Evolutionary conservation across 1,140 invertebrate genomes (phyloP), one percentile per base, ranked within the genome.

Genomic region (Saccostrea echinata): DNA sequence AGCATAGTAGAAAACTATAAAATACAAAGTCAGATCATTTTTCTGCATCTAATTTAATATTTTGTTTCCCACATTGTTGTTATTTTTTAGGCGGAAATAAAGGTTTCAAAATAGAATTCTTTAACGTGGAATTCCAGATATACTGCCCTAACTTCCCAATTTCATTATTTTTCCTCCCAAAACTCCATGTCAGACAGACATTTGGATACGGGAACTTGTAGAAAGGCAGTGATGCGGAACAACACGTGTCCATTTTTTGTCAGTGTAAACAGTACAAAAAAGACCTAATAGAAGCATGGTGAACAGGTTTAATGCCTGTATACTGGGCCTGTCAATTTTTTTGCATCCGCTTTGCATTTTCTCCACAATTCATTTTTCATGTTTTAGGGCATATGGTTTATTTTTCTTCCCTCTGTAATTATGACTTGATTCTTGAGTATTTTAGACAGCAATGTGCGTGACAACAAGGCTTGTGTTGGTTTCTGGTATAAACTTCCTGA

Each of bases 181-280:
- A 76, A 13, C 68, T 18, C 68, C 68, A 33, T 76, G 68, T 30
- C 30, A 76, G 68, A 76, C 68, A 76, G 30, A 76, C 8, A 30
- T 33, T n/a, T 76, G 68, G 68, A 76, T 76, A 76, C 68, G 68
- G 68, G 68, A 76, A 76, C 30, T 76, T 76, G 68, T 76, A 76
- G 68, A 76, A 76, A 76, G 68, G 27, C 27, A 76, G 68, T 16
- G 24, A 76, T 11, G 68, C 68, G 27, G 68, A 76, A 76, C 68
- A 30, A 30, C 68, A 76, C 68, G 27, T 76, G 68, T 76, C 68
- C 68, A 30, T 33, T 33, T 76, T 76, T 76, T 76, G 68, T 76
- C 68, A 76, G 68, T 76, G 68, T 33, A 76, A 76, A 30, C 24
- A 76, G 68, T 76, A 33, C 68, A 76, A 76, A 76, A 76, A 76